A percentile compares a stretch with the other conserved stretches of the same genome.
phyloP scores from a whole-genome alignment of 2,797 vertebrate species.

The Garrulus glandarius region DNA sequence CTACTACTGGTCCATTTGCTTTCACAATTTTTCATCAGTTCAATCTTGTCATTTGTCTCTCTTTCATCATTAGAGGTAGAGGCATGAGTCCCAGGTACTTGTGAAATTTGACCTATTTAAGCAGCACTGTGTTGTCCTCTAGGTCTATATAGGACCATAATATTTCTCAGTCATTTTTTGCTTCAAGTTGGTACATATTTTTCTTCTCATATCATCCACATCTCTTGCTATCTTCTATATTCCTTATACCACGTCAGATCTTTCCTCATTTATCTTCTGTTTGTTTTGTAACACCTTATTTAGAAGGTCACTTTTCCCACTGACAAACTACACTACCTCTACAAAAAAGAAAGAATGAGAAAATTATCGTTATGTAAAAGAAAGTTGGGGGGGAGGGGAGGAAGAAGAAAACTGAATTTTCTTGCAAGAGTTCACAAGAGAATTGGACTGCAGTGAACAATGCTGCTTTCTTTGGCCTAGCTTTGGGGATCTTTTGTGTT shows the following conservation, averaged over 20 bases:
- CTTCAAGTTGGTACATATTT: background rate
- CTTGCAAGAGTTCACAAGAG: background rate
- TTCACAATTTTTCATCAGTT: background rate
- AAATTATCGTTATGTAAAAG: background rate
- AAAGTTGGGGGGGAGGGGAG: accelerated
- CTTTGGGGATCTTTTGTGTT: background rate
- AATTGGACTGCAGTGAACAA: background rate
- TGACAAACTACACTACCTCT: background rate
- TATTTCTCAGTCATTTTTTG: background rate
- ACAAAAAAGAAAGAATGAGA: background rate
- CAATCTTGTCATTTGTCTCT: background rate
- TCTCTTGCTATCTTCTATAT: background rate
- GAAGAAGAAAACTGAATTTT: background rate
- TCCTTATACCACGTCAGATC: background rate
- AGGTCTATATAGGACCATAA: background rate
- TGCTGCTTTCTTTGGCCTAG: background rate
- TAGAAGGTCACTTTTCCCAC: background rate
- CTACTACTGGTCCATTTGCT: background rate
- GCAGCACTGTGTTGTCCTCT: background rate
- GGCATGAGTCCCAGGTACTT: accelerated
- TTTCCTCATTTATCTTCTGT: background rate
- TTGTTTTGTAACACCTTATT: background rate
- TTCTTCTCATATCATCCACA: background rate
- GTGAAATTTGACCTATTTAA: background rate
- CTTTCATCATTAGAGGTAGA: background rate